A percentile compares a stretch with the other conserved stretches of the same genome.
These are phyloP conservation scores for Heterodera carotae DNA, from an alignment of 1,140 invertebrate species.

Conservation along the genomic window DNA sequence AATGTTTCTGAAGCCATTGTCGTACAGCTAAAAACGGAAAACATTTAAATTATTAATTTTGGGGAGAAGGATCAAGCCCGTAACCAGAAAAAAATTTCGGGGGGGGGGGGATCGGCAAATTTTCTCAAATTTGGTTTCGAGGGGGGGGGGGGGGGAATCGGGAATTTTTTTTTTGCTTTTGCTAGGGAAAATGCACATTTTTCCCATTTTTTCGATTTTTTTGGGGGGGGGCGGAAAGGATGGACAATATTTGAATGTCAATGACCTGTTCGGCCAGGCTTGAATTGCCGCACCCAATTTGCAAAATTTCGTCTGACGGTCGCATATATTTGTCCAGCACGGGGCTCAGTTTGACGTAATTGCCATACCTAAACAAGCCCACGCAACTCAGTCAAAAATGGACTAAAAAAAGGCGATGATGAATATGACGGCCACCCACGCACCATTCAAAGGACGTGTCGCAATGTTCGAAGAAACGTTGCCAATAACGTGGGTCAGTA, in stretches of 20 bases:
- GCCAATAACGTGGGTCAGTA: slow-evolving; percentile 59
- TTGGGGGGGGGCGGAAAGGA: too few species aligned
- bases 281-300: slow-evolving; percentile 62
- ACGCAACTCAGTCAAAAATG: background rate
- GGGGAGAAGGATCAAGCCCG: too few species aligned
- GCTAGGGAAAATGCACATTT: too few species aligned
- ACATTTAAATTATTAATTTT: too few species aligned
- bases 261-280: slow-evolving; percentile 54
- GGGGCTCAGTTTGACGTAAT: slow-evolving; percentile 48
- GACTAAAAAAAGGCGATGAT: background rate
- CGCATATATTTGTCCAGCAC: slow-evolving; percentile 58
- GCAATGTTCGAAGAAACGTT: slow-evolving; percentile 57
- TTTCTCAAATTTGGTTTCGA: too few species aligned
- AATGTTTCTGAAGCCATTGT: slow-evolving; percentile 58
- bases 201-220: too few species aligned
- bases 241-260: too few species aligned
- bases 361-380: slow-evolving; percentile 54
- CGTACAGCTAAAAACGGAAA: slow-evolving; percentile 56
- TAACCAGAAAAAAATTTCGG: too few species aligned
- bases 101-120: too few species aligned
- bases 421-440: too few species aligned
- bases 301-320: slow-evolving; percentile 53
- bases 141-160: too few species aligned
- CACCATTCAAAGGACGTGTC: slow-evolving; percentile 59
- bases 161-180: too few species aligned